These are phyloP conservation scores for Chanos chanos DNA, from an alignment of 2,797 vertebrate species.

Conservation along the genomic window DNA sequence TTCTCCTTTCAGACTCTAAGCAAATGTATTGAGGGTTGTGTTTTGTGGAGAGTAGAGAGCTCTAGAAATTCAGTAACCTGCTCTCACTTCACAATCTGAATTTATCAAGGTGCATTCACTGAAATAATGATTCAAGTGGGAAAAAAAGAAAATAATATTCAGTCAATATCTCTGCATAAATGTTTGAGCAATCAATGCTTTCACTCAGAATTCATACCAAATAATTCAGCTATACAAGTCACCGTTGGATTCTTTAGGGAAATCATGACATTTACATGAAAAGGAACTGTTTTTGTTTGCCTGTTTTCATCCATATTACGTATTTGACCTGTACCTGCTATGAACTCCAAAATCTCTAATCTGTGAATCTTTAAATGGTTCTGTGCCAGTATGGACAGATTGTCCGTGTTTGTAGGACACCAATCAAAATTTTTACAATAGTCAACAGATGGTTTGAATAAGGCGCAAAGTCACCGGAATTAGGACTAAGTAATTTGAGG, in stretches of 20 bases:
- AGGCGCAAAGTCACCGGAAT: slow-evolving; percentile 34
- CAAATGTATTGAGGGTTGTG: slow-evolving; percentile 22
- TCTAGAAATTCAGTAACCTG: slow-evolving; percentile 8
- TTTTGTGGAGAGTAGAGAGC: not conserved
- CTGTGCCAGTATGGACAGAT: slow-evolving; percentile 3
- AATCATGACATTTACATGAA: no score
- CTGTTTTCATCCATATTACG: not conserved
- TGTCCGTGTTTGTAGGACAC: slow-evolving; percentile 16
- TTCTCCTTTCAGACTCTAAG: slow-evolving; percentile 20
- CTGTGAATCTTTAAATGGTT: no score
- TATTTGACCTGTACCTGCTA: not conserved
- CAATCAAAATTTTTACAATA: slow-evolving; percentile 37
- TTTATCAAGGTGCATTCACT: slow-evolving; percentile 3
- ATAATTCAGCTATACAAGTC: slow-evolving; percentile 36
- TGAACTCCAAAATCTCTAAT: not conserved
- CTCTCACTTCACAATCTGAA: not conserved
- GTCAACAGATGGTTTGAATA: slow-evolving; percentile 49
- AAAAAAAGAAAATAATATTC: slow-evolving; percentile 18
- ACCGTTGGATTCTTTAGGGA: slow-evolving; percentile 23
- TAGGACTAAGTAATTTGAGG: slow-evolving; percentile 32
- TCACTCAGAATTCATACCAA: slow-evolving; percentile 31
- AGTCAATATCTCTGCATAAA: slow-evolving; percentile 28
- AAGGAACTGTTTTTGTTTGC: not conserved
- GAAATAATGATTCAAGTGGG: slow-evolving; percentile 32
- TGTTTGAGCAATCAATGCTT: slow-evolving; percentile 30